phyloP scores from a whole-genome alignment of 2,888 invertebrate species.

The Entomobrya proxima region DNA sequence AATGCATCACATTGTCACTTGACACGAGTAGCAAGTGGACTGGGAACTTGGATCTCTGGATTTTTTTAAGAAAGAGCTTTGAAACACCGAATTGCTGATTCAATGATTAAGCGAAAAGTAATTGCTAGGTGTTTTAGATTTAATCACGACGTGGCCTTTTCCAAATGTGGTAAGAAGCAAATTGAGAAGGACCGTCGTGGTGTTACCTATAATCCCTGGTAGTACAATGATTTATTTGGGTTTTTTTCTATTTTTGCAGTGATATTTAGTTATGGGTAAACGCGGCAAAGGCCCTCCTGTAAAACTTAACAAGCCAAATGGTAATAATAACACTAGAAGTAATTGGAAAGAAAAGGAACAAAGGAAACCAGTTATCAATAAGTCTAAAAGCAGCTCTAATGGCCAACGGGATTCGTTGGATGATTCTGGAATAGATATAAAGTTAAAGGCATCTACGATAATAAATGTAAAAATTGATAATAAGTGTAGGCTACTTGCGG shows the following conservation, averaged over 20 bases:
- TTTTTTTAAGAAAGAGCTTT: not conserved
- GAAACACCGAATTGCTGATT: not conserved
- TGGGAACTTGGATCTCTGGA: not conserved
- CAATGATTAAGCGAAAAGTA: constrained; percentile 15
- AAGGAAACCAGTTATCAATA: not conserved
- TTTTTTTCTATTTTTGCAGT: constrained; percentile 6
- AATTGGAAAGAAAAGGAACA: not conserved
- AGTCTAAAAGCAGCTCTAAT: not conserved
- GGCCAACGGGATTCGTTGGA: not conserved
- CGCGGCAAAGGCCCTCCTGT: constrained; percentile 5
- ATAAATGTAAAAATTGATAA: not conserved
- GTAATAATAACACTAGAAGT: not conserved
- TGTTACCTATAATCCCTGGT: not conserved
- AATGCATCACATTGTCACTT: too few species aligned
- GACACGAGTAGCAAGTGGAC: too few species aligned
- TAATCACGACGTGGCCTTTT: not conserved
- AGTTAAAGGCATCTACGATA: not conserved
- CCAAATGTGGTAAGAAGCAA: constrained; percentile 13
- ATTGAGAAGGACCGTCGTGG: not conserved
- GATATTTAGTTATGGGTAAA: constrained; percentile 58
- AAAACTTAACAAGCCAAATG: constrained; percentile 23
- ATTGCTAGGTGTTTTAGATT: not conserved
- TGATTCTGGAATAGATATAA: not conserved
- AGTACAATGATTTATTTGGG: not conserved
- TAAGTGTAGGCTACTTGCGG: constrained; percentile 24